A percentile compares a stretch with the other conserved stretches of the same genome.
Conservation (phyloP, 2,797 vertebrate genomes). For the Nyctalus aviator region DNA sequence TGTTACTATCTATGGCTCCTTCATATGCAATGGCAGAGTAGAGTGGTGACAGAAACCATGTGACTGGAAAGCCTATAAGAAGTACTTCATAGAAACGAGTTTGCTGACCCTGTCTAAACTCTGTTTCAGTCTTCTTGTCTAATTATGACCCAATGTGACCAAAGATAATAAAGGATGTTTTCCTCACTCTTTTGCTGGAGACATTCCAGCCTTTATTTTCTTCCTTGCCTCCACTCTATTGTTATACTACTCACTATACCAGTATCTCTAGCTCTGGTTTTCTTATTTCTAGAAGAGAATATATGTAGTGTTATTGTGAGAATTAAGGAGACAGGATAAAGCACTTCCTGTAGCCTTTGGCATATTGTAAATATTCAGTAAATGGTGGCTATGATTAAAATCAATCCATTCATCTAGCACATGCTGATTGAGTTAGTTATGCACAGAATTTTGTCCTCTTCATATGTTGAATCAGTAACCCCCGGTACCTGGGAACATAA, state of each 20-base stretch:
- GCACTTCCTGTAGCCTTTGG: background rate
- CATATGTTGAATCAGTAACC: background rate
- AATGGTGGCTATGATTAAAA: background rate
- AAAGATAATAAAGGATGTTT: background rate
- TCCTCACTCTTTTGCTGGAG: background rate
- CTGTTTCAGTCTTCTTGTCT: background rate
- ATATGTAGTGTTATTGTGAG: background rate
- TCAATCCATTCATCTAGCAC: background rate
- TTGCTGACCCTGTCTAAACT: background rate
- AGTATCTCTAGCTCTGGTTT: background rate
- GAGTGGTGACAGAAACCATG: background rate
- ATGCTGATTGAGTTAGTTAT: background rate
- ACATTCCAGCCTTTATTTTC: background rate
- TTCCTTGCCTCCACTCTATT: background rate
- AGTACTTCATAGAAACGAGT: background rate
- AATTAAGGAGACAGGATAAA: background rate
- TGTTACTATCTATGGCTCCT: background rate
- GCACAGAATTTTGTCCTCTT: background rate
- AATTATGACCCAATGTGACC: background rate
- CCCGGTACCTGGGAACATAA: background rate
- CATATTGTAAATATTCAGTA: background rate
- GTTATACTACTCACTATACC: background rate
- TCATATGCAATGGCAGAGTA: background rate
- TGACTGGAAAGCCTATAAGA: background rate
- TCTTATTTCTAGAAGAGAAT: background rate